A percentile compares a stretch with the other conserved stretches of the same genome.
Conservation (phyloP, 2,888 invertebrate species). For the Scaptomyza tumidula region DNA sequence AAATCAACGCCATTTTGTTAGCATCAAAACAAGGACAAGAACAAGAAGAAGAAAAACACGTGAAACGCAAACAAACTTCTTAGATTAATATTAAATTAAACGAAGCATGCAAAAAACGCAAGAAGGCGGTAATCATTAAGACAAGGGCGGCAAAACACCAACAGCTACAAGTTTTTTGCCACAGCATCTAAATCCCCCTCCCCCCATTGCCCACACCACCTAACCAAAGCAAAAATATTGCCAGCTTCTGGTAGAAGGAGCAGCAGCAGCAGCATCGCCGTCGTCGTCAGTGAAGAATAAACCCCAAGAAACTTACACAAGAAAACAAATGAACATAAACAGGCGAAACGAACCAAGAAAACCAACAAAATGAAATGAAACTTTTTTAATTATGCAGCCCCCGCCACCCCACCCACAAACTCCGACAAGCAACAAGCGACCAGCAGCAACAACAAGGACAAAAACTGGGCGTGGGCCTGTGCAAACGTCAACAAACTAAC, state of each 20-base stretch:
- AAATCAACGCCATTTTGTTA: slow-evolving; percentile 51
- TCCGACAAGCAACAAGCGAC: slow-evolving; percentile 8
- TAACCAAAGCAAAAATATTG: slow-evolving; percentile 36
- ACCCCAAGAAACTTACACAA: slow-evolving; percentile 69
- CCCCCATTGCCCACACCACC: too few species aligned
- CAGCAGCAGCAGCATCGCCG: slow-evolving; percentile 6
- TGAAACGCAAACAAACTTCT: slow-evolving; percentile 69
- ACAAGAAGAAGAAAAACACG: slow-evolving; percentile 30
- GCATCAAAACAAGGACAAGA: slow-evolving; percentile 41
- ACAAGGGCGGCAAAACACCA: slow-evolving; percentile 46
- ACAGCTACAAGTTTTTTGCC: slow-evolving; percentile 9
- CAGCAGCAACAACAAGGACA: neutral
- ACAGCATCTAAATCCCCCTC: neutral
- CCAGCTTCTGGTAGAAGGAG: slow-evolving; percentile 27
- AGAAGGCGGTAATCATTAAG: slow-evolving; percentile 76
- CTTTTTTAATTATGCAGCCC: slow-evolving; percentile 83
- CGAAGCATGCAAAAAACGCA: slow-evolving; percentile 81
- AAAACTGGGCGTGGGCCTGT: slow-evolving; percentile 9
- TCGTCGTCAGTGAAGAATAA: slow-evolving; percentile 24
- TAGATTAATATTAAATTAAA: slow-evolving; percentile 83
- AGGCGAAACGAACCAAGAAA: slow-evolving; percentile 83
- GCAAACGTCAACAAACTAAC: slow-evolving; percentile 63
- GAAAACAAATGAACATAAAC: slow-evolving; percentile 77
- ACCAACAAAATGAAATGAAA: slow-evolving; percentile 84
- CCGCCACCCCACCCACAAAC: slow-evolving; percentile 17